phyloP scores from a whole-genome alignment of 2,113 vertebrate species.

The Hystrix cristata region DNA sequence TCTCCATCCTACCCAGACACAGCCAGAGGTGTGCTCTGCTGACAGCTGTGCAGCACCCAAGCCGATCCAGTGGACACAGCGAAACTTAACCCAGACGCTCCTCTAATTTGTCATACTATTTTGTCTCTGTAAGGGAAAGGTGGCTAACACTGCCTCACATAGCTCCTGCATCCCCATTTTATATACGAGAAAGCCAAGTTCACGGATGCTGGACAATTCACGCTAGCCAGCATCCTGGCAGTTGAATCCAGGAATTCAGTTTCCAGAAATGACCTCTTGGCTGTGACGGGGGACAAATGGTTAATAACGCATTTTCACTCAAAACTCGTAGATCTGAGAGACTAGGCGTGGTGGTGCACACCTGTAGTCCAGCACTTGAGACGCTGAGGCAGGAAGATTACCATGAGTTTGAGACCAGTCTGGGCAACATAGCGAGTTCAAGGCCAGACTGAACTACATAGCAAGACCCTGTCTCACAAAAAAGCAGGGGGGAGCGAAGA shows the following conservation, averaged over 20 bases:
- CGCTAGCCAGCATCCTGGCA: fast-evolving
- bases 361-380: background rate
- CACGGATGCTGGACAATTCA: too few relatives aligned
- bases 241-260: background rate
- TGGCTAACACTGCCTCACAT: background rate
- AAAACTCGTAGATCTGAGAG: background rate
- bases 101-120: background rate
- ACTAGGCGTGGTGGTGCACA: background rate
- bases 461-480: background rate
- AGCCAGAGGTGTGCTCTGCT: background rate
- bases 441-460: background rate
- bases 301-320: background rate
- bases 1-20: background rate
- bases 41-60: background rate
- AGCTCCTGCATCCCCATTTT: background rate
- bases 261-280: background rate
- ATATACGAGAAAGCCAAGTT: background rate
- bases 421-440: background rate
- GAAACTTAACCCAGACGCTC: background rate
- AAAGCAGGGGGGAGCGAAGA: background rate
- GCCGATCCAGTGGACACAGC: background rate
- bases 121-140: background rate
- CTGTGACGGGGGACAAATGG: background rate
- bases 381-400: background rate
- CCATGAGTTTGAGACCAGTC: background rate